Evolutionary conservation across 2,113 vertebrate species (phyloP).

Genomic region (Dinomys branickii): DNA sequence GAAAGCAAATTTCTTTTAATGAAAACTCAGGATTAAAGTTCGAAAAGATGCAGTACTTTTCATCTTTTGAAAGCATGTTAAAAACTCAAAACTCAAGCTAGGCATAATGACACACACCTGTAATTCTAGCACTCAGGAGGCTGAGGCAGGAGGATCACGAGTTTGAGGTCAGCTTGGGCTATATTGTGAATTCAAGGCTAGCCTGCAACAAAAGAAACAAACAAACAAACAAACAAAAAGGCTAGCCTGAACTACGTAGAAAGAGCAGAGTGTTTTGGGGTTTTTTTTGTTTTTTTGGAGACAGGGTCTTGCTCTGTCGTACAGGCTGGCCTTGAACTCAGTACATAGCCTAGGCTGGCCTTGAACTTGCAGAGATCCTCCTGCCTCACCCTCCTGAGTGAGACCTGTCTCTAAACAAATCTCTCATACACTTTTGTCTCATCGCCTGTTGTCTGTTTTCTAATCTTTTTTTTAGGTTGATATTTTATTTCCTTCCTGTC

Average conservation of each 20-base stretch:
- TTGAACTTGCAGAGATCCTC: no score
- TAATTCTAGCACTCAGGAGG: neutral
- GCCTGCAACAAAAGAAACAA: no score
- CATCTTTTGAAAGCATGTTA: neutral
- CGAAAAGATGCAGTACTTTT: neutral
- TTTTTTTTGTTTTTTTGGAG: no score
- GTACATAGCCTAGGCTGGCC: no score
- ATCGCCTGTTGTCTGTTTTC: neutral
- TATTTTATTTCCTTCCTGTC: constrained; percentile 4
- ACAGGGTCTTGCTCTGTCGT: no score
- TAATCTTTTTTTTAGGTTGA: neutral
- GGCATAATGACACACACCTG: neutral
- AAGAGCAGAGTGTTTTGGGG: no score
- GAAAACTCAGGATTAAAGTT: neutral
- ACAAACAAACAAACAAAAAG: no score
- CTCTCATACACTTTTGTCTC: neutral
- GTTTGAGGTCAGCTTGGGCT: neutral
- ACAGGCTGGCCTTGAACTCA: no score
- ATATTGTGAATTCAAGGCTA: neutral
- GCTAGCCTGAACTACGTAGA: no score
- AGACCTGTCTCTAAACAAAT: neutral
- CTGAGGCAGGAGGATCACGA: neutral
- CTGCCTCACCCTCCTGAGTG: neutral
- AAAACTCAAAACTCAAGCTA: neutral
- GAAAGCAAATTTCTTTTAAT: neutral